phyloP scores from a whole-genome alignment of 2,888 invertebrate genomes.

The Syrphus vitripennis region DNA sequence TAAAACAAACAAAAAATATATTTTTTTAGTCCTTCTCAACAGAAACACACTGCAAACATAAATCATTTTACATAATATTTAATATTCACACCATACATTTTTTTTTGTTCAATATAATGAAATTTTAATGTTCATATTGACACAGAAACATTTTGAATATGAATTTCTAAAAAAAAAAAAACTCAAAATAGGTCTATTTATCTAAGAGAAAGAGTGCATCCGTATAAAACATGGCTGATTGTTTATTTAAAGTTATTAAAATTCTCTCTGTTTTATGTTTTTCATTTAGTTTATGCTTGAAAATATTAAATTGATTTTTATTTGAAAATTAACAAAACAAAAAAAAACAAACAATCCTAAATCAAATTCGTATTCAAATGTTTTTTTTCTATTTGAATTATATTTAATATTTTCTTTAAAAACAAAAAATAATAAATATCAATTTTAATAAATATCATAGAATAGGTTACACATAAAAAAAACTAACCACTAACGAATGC shows the following conservation, averaged over 20 bases:
- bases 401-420: neutral
- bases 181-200: neutral
- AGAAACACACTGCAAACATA: neutral
- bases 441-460: neutral
- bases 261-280: neutral
- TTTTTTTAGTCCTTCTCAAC: neutral
- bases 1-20: neutral
- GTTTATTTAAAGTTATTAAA: neutral
- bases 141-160: neutral
- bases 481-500: neutral
- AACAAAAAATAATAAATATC: neutral
- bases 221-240: neutral
- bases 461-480: neutral
- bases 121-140: neutral
- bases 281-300: neutral
- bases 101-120: neutral
- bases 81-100: conserved; percentile 11
- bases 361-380: neutral
- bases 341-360: neutral
- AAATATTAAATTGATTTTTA: neutral
- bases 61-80: neutral
- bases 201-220: neutral
- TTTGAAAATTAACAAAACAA: neutral
- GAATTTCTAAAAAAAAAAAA: neutral
- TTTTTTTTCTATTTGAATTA: neutral